Evolutionary conservation across 2,888 invertebrate species (phyloP).

Genomic region (Dasysyrphus tricinctus): DNA sequence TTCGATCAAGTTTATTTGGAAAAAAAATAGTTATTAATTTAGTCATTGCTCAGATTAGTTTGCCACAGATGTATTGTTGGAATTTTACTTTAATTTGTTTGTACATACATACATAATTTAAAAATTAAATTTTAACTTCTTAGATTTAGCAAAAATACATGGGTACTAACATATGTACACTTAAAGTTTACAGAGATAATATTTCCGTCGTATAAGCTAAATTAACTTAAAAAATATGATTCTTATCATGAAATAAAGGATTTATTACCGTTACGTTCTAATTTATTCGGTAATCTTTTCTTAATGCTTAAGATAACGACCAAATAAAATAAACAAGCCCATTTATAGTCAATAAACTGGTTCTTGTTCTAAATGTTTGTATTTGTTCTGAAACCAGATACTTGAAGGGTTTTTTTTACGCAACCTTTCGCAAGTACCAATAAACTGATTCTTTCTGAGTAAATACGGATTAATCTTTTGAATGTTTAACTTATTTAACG

Average conservation of each 20-base stretch:
- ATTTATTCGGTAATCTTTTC: slow-evolving; percentile 6
- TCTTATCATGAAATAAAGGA: not conserved
- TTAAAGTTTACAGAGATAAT: no score
- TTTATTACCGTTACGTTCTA: not conserved
- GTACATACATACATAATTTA: no score
- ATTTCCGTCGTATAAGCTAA: not conserved
- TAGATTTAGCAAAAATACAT: no score
- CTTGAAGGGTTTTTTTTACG: not conserved
- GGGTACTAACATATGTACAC: no score
- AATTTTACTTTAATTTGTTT: no score
- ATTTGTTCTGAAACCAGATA: not conserved
- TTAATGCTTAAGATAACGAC: not conserved
- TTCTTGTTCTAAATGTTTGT: not conserved
- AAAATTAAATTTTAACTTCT: no score
- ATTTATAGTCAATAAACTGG: slow-evolving; percentile 18
- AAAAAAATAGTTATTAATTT: no score
- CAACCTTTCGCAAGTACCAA: not conserved
- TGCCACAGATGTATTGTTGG: no score
- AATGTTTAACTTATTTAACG: no score
- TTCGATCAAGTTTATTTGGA: no score
- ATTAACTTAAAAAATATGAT: not conserved
- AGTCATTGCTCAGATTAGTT: no score
- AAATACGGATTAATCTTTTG: not conserved
- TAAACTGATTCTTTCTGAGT: not conserved
- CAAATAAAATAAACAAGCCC: slow-evolving; percentile 3